Percentiles rank a stretch among this genome's conserved stretches.
phyloP scores from a whole-genome alignment of 1,140 invertebrate species.

The Saxidomus purpurata region DNA sequence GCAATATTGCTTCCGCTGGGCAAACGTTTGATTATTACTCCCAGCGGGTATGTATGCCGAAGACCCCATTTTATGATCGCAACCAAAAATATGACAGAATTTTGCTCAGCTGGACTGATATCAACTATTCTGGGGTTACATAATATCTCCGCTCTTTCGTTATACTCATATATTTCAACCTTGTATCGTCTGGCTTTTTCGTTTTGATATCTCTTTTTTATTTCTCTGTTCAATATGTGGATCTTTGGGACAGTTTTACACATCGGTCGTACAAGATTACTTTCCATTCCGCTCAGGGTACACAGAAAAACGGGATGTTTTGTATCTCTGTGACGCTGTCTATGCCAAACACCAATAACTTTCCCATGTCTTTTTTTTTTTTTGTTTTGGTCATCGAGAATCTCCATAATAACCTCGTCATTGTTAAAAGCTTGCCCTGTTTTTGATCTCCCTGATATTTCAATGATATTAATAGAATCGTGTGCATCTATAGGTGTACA shows the following conservation, averaged over 20 bases:
- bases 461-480: slow-evolving; percentile 68
- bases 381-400: slow-evolving; percentile 65
- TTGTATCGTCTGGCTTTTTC: slow-evolving; percentile 54
- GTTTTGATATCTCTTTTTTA: slow-evolving; percentile 43
- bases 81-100: slow-evolving; percentile 42
- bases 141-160: slow-evolving; percentile 13
- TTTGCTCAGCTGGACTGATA: slow-evolving; percentile 22
- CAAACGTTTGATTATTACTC: slow-evolving; percentile 49
- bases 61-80: slow-evolving; percentile 47
- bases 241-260: slow-evolving; percentile 81
- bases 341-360: slow-evolving; percentile 75
- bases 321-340: slow-evolving; percentile 54
- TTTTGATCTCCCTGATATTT: slow-evolving; percentile 78
- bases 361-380: slow-evolving; percentile 68
- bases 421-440: slow-evolving; percentile 78
- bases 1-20: slow-evolving; percentile 29
- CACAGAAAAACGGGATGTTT: slow-evolving; percentile 79
- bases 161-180: slow-evolving; percentile 69
- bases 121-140: slow-evolving; percentile 24
- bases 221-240: slow-evolving; percentile 64
- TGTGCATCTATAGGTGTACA: slow-evolving; percentile 66
- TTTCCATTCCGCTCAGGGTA: slow-evolving; percentile 72
- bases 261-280: slow-evolving; percentile 79
- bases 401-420: slow-evolving; percentile 82
- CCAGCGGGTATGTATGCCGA: slow-evolving; percentile 51